Percentiles rank a stretch among this genome's conserved stretches.
phyloP scores from a whole-genome alignment of 2,113 vertebrate genomes.

The Naja naja region DNA sequence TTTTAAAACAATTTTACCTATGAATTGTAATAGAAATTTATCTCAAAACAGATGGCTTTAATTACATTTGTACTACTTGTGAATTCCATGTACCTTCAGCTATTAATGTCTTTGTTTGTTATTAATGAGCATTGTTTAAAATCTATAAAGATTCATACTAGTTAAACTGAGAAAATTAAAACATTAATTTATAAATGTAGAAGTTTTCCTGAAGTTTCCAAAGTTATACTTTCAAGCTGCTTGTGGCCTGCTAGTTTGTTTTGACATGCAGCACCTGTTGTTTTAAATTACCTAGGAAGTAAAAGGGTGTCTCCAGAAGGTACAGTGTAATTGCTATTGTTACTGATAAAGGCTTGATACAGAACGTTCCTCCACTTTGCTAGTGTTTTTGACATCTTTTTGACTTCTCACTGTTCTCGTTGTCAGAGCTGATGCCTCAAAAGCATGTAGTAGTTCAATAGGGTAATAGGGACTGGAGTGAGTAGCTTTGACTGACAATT shows the following conservation, averaged over 20 bases:
- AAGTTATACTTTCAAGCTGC: constrained; percentile 24
- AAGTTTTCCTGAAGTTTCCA: background rate
- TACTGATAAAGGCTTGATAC: background rate
- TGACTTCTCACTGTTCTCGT: background rate
- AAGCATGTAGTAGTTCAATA: background rate
- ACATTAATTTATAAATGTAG: constrained; percentile 47
- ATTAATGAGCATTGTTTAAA: constrained; percentile 70
- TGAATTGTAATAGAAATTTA: constrained; percentile 74
- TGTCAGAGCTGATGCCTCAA: background rate
- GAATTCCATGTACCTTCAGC: constrained; percentile 68
- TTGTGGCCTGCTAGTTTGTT: background rate
- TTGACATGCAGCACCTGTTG: background rate
- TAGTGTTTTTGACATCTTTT: background rate
- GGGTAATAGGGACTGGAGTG: background rate
- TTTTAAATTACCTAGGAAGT: constrained; percentile 16
- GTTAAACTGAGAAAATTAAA: constrained; percentile 64
- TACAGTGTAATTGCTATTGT: background rate
- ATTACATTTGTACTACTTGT: constrained; percentile 69
- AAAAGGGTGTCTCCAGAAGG: background rate
- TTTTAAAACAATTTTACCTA: constrained; percentile 74
- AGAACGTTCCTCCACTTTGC: background rate
- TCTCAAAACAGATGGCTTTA: constrained; percentile 74
- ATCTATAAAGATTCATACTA: constrained; percentile 65
- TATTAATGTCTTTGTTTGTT: constrained; percentile 54
- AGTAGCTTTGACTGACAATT: background rate